Evolutionary conservation across 2,113 vertebrate species (phyloP).

Genomic region (Microtus montanus): DNA sequence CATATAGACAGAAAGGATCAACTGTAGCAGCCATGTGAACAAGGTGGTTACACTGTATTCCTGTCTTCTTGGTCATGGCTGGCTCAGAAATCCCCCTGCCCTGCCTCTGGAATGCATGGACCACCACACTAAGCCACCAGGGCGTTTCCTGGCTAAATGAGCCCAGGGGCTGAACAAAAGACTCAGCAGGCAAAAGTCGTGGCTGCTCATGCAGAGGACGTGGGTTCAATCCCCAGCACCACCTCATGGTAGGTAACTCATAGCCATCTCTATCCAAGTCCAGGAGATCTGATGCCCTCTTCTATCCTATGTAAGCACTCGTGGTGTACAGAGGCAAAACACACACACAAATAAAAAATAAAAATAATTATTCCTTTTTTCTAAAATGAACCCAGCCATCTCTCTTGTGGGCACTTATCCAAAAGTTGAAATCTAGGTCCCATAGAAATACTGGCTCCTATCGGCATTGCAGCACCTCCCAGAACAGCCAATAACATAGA

Average conservation of each 20-base stretch:
- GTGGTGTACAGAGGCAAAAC: not conserved
- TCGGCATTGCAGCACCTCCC: not conserved
- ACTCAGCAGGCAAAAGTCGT: not conserved
- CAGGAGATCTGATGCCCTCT: not conserved
- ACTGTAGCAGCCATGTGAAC: no score
- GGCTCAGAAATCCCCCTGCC: not conserved
- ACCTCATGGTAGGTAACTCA: not conserved
- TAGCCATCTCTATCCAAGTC: not conserved
- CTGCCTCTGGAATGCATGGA: no score
- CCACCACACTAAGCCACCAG: not conserved
- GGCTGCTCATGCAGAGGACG: not conserved
- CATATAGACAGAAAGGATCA: not conserved
- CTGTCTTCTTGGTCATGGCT: not conserved
- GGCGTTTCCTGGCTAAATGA: not conserved
- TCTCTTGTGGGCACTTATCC: not conserved
- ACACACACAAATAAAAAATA: not conserved
- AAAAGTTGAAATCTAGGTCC: not conserved
- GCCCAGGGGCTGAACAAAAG: not conserved
- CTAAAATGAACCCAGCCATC: not conserved
- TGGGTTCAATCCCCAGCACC: not conserved
- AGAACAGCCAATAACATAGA: not conserved
- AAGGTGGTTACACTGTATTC: no score
- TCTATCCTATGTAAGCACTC: not conserved
- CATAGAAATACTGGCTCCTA: not conserved
- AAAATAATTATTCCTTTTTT: not conserved